phyloP scores from a whole-genome alignment of 1,140 invertebrate species.

The Pemphigus obesinymphae region DNA sequence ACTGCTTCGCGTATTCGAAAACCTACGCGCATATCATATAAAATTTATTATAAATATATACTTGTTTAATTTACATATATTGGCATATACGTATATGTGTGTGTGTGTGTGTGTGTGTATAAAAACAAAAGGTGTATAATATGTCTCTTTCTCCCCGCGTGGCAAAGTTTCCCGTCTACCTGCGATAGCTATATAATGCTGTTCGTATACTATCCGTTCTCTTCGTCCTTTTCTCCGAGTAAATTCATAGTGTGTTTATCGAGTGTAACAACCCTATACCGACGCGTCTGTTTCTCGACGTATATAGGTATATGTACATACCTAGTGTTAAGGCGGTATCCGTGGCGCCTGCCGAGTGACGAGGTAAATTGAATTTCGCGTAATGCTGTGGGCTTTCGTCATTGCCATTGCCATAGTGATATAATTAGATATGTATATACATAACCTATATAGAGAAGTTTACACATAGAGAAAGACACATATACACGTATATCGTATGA shows the following conservation, averaged over 20 bases:
- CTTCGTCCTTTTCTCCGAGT: background rate
- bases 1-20: background rate
- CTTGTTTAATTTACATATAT: too few relatives aligned
- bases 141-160: background rate
- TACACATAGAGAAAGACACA: too few relatives aligned
- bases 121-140: background rate
- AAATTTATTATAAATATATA: too few relatives aligned
- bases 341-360: background rate
- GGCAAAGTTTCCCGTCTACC: background rate
- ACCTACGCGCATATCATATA: too few relatives aligned
- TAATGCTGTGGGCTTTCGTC: background rate
- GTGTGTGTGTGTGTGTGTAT: too few relatives aligned
- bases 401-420: background rate
- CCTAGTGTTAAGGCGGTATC: background rate
- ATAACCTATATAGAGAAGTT: too few relatives aligned
- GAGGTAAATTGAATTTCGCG: background rate
- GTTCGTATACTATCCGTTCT: background rate
- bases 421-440: too few relatives aligned
- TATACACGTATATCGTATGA: too few relatives aligned
- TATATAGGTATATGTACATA: background rate
- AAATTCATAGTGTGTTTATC: conserved; percentile 4
- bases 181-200: too few relatives aligned
- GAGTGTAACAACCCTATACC: background rate
- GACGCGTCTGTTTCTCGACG: background rate
- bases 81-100: too few relatives aligned